Evolutionary conservation across 2,797 vertebrate species (phyloP), one percentile per base, ranked within the genome.

Genomic region (Margarornis squamiger): DNA sequence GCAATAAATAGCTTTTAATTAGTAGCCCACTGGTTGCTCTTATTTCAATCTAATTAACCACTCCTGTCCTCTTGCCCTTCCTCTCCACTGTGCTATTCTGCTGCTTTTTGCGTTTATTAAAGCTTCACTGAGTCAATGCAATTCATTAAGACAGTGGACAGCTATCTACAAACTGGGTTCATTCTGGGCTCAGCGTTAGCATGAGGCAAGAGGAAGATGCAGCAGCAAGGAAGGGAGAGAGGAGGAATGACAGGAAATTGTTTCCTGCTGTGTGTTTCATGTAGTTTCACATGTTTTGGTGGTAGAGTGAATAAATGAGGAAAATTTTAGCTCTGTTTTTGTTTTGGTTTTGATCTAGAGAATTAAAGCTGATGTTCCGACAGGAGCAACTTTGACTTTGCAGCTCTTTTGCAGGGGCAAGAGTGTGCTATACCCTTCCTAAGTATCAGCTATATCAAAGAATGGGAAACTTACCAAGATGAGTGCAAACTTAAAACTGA

Each of bases 1-100:
- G 58, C 19, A 59, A 84, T 88, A 86, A 93, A 68, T 57, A 84
- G 26, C 11, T 87, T 72, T 76, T 77, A 78, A 91, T 92, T 93
- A 82, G 54, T 81, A 74, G 17, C 55, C 90, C 55, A 36, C 29
- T 73, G 57, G 32, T 74, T 93, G 39, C 26, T 95, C 19, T 91
- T 90, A 67, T 59, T 92, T 92, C 48, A 71, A 0, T 75, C 63
- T 46, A 70, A 88, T 93, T 82, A 88, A 75, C 32, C 13, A 23
- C 39, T 76, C 19, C 51, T 51, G 52, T 80, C 79, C 34, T 83
- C 58, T 57, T 78, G 23, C 66, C 36, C 36, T 41, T 92, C 49
- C 49, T 88, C 49, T 86, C 34, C 41, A 5, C 62, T 75, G 20
- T 77, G 58, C 83, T 86, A 1, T 81, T 92, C 70, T 94, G 76